Conservation (phyloP, 1,140 invertebrate species). For the Caenorhabditis remanei region DNA sequence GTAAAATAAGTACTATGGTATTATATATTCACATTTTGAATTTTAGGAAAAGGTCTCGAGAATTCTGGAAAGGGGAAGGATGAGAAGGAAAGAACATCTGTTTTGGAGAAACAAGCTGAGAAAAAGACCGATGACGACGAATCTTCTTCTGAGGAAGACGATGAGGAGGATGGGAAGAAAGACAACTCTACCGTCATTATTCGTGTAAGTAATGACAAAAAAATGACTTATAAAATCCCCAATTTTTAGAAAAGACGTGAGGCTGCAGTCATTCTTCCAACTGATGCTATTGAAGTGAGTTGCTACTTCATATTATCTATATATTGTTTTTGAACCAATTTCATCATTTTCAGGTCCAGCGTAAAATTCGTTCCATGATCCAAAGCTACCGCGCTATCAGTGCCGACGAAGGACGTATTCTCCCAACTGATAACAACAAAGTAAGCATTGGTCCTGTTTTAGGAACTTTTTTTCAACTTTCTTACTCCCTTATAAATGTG, state of each 20-base stretch:
- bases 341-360: no score
- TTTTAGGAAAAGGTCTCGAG: neutral
- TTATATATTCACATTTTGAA: neutral
- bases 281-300: neutral
- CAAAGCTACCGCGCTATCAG: no score
- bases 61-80: slow-evolving; percentile 19
- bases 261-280: neutral
- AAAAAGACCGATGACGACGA: slow-evolving; percentile 18
- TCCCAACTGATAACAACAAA: neutral
- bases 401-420: neutral
- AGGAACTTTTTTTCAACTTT: neutral
- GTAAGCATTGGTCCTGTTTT: neutral
- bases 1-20: neutral
- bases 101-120: slow-evolving; percentile 32
- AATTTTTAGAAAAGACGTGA: slow-evolving; percentile 33
- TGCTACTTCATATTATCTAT: no score
- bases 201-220: neutral
- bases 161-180: slow-evolving; percentile 18
- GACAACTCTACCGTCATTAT: slow-evolving; percentile 34
- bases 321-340: no score
- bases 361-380: no score
- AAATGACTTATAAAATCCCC: neutral
- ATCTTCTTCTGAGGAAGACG: slow-evolving; percentile 32
- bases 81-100: slow-evolving; percentile 19
- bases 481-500: no score